Conservation (phyloP, 37 sponge, comb jelly and placozoan species). For the Petrosia ficiformis region DNA sequence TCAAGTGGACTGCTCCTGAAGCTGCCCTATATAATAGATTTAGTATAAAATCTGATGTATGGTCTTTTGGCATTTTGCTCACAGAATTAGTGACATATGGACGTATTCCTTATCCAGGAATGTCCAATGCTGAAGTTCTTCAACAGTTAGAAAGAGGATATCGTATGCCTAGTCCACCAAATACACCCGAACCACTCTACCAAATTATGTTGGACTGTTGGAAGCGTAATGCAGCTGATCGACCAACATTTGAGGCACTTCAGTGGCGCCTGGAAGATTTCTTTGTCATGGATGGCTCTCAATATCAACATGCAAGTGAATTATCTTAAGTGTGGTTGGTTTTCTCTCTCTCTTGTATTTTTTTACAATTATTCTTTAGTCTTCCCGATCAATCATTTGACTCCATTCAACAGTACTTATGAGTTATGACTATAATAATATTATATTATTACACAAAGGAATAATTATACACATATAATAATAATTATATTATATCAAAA, state of each 20-base stretch:
- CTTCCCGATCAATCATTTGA: too few relatives aligned
- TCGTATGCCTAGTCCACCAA: slow-evolving; percentile 81
- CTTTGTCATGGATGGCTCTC: slow-evolving; percentile 59
- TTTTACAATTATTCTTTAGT: too few relatives aligned
- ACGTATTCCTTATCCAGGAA: slow-evolving; percentile 91
- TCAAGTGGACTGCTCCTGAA: slow-evolving; percentile 99
- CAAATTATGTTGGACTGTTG: slow-evolving; percentile 89
- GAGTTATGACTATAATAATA: too few relatives aligned
- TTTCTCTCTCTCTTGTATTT: too few relatives aligned
- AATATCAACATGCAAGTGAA: slow-evolving; percentile 62
- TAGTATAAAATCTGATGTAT: slow-evolving; percentile 98
- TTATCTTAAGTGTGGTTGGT: too few relatives aligned
- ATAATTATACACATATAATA: too few relatives aligned
- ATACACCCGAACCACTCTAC: slow-evolving; percentile 78
- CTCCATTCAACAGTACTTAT: too few relatives aligned
- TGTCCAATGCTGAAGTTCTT: slow-evolving; percentile 80
- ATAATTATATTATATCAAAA: too few relatives aligned
- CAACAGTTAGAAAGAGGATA: slow-evolving; percentile 78
- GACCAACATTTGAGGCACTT: slow-evolving; percentile 90
- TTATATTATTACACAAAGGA: too few relatives aligned
- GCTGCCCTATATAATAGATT: slow-evolving; percentile 96
- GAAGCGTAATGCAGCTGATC: slow-evolving; percentile 76
- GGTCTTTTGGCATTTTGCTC: slow-evolving; percentile 95
- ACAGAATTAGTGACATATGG: slow-evolving; percentile 93
- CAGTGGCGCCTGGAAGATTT: slow-evolving; percentile 82